These are phyloP conservation scores for Aplysina aerophoba DNA, from an alignment of 37 sponge, comb jelly and placozoan species.

Conservation along the genomic window DNA sequence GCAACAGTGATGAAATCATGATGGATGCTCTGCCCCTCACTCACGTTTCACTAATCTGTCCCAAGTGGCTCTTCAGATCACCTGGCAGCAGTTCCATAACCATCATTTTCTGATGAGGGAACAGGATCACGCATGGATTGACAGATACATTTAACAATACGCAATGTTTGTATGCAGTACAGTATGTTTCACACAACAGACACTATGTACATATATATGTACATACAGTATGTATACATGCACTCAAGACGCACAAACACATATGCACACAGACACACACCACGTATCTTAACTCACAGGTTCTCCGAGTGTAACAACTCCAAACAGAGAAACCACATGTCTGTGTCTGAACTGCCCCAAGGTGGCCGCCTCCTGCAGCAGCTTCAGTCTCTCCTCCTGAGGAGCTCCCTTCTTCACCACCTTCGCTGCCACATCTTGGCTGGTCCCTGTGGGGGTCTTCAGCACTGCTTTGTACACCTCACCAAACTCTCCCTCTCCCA, in stretches of 20 bases:
- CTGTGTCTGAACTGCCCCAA: conserved; percentile 26
- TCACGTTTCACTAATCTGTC: neutral
- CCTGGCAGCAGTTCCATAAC: conserved; percentile 18
- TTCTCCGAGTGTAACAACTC: conserved; percentile 2
- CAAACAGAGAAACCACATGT: conserved; percentile 11
- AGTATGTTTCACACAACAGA: too few relatives aligned
- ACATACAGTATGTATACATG: too few relatives aligned
- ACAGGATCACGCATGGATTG: too few relatives aligned
- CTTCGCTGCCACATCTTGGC: conserved; percentile 19
- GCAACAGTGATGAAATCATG: too few relatives aligned
- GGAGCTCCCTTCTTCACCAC: conserved; percentile 27
- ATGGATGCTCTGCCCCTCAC: too few relatives aligned
- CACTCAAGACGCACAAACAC: too few relatives aligned
- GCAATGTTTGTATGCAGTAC: too few relatives aligned
- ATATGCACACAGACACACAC: too few relatives aligned
- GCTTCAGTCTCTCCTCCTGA: neutral
- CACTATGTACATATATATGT: too few relatives aligned
- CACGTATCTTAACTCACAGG: neutral
- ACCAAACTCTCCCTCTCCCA: neutral
- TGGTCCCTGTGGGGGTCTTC: neutral
- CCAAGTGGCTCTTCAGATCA: neutral
- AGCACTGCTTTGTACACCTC: conserved; percentile 21
- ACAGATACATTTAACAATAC: too few relatives aligned
- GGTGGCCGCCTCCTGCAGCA: conserved; percentile 9
- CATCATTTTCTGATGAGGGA: neutral